Base-by-base conservation (phyloP, 35 echinoderm and acorn worm genomes). In the Anneissia japonica region DNA sequence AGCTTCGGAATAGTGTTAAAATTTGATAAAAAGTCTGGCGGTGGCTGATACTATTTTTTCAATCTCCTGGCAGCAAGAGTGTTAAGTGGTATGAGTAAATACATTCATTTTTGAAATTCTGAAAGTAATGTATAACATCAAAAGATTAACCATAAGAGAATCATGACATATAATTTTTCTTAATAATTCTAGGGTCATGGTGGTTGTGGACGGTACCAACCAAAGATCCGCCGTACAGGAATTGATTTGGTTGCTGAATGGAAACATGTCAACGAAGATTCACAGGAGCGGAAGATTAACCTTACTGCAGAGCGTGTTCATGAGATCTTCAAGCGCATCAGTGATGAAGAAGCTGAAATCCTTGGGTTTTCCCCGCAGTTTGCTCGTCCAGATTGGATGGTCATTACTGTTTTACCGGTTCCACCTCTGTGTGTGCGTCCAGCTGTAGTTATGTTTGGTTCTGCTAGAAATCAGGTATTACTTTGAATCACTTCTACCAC, bases 261-360 rank as follows among this genome's bases (percentile, higher is more conserved):
- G 95, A 97, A 93, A 40, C 91, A 97, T 35, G 91, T 91, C 74
- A 97, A 93, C 37, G 95, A 97, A 74, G 95, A 97, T 74, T 90
- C 91, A 30, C 91, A 97, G 45, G 95, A 97, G 81, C 90, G 91
- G 77, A 97, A 97, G 89, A 97, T 97, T 32, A 77, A 72, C 17
- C 84, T 97, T n/a, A 93, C 95, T 21, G 95, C 95, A 0, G 95
- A 97, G 43, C 76, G 95, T 3, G 89, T 93, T 7, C 86, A 91
- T 31, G 91, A 93, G 81, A 97, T 93, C 78, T 97, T 93, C 75
- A 97, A 91, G 38, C 88, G 91, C 31, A 97, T 97, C 82, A 86
- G 91, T 9, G 91, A 97, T 39, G 95, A 97, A 73, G 95, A 97
- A 80, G 91, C 88, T 74, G 39, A 34, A 32, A 85, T 89, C 13